A percentile compares a stretch with the other conserved stretches of the same genome.
Conservation (phyloP, 1,140 invertebrate species). For the Cydia strobilella region DNA sequence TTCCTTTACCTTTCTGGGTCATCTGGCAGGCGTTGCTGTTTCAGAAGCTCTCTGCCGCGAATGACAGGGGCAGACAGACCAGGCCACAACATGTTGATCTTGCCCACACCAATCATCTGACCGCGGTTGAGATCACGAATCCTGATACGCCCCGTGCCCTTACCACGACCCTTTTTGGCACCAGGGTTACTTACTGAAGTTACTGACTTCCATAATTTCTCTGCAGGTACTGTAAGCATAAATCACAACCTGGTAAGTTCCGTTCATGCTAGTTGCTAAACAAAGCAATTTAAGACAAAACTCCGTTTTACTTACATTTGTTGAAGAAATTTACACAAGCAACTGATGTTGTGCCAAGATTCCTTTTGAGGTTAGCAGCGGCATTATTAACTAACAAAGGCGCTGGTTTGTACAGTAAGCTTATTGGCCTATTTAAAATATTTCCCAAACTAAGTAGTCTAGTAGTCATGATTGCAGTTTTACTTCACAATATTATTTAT, state of each 20-base stretch:
- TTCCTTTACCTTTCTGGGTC: slow-evolving; percentile 83
- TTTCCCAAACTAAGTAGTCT: slow-evolving; percentile 57
- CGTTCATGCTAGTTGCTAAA: neutral
- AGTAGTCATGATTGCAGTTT: slow-evolving; percentile 48
- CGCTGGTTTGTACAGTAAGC: slow-evolving; percentile 45
- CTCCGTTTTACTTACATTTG: slow-evolving; percentile 58
- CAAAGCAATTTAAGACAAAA: neutral
- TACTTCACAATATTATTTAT: neutral
- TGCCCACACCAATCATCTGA: slow-evolving; percentile 93
- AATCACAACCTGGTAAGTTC: neutral
- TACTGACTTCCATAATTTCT: slow-evolving; percentile 95
- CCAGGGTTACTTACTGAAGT: slow-evolving; percentile 98
- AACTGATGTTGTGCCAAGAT: slow-evolving; percentile 58
- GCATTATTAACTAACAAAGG: slow-evolving; percentile 49
- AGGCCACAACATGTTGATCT: slow-evolving; percentile 93
- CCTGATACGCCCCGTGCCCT: slow-evolving; percentile 85
- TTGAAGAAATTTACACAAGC: slow-evolving; percentile 68
- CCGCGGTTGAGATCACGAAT: slow-evolving; percentile 94
- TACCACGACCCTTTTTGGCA: slow-evolving; percentile 95
- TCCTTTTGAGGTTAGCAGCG: slow-evolving; percentile 64
- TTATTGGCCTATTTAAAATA: slow-evolving; percentile 49
- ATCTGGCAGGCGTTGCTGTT: slow-evolving; percentile 85
- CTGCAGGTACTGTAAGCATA: slow-evolving; percentile 84
- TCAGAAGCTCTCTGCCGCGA: slow-evolving; percentile 87
- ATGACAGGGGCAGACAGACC: slow-evolving; percentile 93